phyloP scores from a whole-genome alignment of 2,113 vertebrate species.

The Nannospalax galili region DNA sequence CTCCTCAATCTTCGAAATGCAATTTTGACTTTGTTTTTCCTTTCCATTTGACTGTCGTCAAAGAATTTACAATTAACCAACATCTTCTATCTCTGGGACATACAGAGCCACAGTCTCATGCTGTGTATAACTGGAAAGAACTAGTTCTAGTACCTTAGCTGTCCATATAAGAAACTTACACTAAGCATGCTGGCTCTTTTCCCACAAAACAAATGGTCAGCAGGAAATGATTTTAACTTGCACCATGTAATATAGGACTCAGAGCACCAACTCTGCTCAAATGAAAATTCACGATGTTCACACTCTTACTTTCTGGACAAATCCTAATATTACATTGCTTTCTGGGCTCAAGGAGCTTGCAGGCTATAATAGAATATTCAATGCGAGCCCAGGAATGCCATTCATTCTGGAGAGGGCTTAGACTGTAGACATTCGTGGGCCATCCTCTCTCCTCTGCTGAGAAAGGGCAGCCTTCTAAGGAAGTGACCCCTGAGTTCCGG shows the following conservation, averaged over 20 bases:
- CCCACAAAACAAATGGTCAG: background rate
- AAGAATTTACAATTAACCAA: constrained; percentile 28
- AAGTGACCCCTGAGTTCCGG: background rate
- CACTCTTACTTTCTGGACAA: constrained; percentile 4
- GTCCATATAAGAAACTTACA: constrained; percentile 15
- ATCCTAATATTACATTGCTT: background rate
- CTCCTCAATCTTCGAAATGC: constrained; percentile 24
- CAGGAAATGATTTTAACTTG: constrained; percentile 39
- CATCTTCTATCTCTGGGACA: constrained; percentile 30
- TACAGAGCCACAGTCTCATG: background rate
- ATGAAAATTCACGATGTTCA: background rate
- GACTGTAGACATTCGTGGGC: background rate
- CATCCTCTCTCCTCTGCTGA: background rate
- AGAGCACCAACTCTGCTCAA: background rate
- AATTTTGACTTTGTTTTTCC: constrained; percentile 59
- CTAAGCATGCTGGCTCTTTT: constrained; percentile 13
- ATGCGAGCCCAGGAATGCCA: background rate
- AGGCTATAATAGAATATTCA: background rate
- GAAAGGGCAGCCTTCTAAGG: background rate
- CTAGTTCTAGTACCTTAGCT: background rate
- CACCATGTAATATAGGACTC: background rate
- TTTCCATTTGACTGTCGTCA: background rate
- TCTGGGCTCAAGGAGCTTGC: background rate
- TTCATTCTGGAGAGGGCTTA: background rate
- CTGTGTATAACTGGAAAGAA: background rate